Evolutionary conservation across 2,797 vertebrate genomes (phyloP), one percentile per base, ranked within the genome.

Genomic region (Cryptoprocta ferox): DNA sequence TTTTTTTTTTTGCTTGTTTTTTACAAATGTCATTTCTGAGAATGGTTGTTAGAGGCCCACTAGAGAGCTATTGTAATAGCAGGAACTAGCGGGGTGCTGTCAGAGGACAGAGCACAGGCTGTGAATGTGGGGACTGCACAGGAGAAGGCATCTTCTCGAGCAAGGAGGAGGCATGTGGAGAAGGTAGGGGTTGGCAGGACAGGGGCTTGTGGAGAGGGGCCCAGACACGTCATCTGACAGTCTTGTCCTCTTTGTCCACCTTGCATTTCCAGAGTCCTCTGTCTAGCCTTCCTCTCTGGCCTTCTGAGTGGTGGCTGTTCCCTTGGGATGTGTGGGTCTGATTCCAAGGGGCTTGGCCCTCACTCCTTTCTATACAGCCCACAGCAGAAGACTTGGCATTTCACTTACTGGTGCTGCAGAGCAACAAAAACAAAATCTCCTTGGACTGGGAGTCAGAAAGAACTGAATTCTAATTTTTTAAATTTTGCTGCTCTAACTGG

Each of bases 21-120:
- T 66, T 70, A 21, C 5, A 76, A 85, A 90, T 91, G 39, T 78
- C 19, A n/a, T 73, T 90, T 92, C 65, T 89, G 53, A 79, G 76
- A 32, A 35, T 87, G 5, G 12, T 86, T 85, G 48, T 66, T 48
- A 84, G 45, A 83, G 4, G 18, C 24, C 86, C 30, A 5, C 4
- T 39, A 82, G 45, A 76, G 39, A 61, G 19, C 16, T 15, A 7
- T 1, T 73, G 45, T 35, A 82, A 93, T 4, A 56, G 28, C 3
- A 71, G 86, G 45, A 59, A 24, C 28, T 13, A 16, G 45, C 0
- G 1, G 15, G 65, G 14, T 28, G 5, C 13, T 32, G 65, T 71
- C 82, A 68, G 73, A 89, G 39, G 79, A 42, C 3, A 13, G 79
- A 39, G 2, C 42, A n/a, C 7, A 2, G 37, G 10, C 2, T 75